Conservation (phyloP, 2,113 vertebrate genomes). For the Hemibagrus wyckioides region DNA sequence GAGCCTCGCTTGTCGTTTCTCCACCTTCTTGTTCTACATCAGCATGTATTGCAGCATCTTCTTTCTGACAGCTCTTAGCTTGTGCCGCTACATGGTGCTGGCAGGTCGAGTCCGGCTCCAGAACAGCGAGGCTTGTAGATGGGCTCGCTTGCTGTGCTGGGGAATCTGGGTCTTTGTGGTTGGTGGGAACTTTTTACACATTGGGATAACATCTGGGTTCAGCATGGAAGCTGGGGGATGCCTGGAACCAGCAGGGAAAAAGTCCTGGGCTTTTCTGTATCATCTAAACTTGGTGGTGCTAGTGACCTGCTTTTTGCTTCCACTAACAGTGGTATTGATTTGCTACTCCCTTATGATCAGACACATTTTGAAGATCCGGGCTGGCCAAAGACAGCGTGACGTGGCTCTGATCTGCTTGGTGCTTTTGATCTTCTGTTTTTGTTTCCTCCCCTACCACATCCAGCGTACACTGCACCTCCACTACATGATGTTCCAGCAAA, state of each 20-base stretch:
- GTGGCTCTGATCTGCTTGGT: constrained; percentile 52
- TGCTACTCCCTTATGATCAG: constrained; percentile 57
- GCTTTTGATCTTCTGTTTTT: constrained; percentile 52
- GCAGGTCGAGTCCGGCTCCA: constrained; percentile 21
- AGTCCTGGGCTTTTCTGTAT: constrained; percentile 48
- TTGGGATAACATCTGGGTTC: neutral
- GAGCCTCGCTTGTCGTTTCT: constrained; percentile 38
- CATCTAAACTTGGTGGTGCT: constrained; percentile 53
- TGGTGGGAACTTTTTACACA: neutral
- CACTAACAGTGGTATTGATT: constrained; percentile 40
- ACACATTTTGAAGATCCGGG: constrained; percentile 43
- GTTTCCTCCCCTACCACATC: constrained; percentile 60
- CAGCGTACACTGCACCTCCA: constrained; percentile 60
- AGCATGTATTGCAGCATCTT: constrained; percentile 60
- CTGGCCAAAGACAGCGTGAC: constrained; percentile 45
- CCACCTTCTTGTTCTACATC: constrained; percentile 54
- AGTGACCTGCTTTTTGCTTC: constrained; percentile 52
- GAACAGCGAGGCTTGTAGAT: constrained; percentile 23
- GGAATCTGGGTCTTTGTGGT: constrained; percentile 45
- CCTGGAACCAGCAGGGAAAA: constrained; percentile 34
- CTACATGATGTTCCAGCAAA: constrained; percentile 36
- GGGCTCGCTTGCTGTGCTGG: constrained; percentile 33
- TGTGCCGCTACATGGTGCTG: constrained; percentile 53
- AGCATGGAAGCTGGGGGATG: constrained; percentile 23
- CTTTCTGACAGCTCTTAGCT: constrained; percentile 53